A percentile compares a stretch with the other conserved stretches of the same genome.
phyloP scores from a whole-genome alignment of 2,888 invertebrate genomes.

The Ennomos fuscantarius region DNA sequence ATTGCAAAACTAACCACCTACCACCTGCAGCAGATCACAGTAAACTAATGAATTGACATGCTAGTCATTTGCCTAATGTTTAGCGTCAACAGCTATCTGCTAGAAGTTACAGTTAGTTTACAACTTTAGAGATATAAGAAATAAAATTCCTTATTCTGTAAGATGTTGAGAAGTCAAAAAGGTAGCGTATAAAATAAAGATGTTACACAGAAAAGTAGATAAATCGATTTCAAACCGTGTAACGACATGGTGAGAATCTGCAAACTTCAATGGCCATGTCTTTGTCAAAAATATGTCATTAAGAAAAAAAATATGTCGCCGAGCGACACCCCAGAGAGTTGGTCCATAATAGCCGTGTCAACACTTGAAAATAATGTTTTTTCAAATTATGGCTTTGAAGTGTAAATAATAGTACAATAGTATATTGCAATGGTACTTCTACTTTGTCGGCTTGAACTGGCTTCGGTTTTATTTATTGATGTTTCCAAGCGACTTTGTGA shows the following conservation, averaged over 20 bases:
- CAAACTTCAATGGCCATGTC: conserved; percentile 74
- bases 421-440: conserved; percentile 61
- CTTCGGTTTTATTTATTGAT: conserved; percentile 71
- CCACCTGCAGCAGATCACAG: too few species aligned
- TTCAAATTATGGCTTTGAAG: conserved; percentile 56
- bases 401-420: conserved; percentile 76
- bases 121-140: too few species aligned
- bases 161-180: background rate
- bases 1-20: too few species aligned
- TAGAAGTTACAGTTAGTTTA: too few species aligned
- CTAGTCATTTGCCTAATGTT: too few species aligned
- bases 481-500: conserved; percentile 51
- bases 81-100: too few species aligned
- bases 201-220: conserved; percentile 42
- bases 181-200: conserved; percentile 18
- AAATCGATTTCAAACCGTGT: conserved; percentile 75
- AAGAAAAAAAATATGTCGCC: conserved; percentile 76
- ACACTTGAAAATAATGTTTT: conserved; percentile 67
- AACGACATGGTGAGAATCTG: conserved; percentile 77
- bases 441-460: conserved; percentile 77
- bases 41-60: too few species aligned
- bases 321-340: conserved; percentile 75
- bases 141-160: too few species aligned
- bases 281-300: conserved; percentile 44
- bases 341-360: conserved; percentile 82